Conservation (phyloP, 2,113 vertebrate genomes). For the Varanus salvator region DNA sequence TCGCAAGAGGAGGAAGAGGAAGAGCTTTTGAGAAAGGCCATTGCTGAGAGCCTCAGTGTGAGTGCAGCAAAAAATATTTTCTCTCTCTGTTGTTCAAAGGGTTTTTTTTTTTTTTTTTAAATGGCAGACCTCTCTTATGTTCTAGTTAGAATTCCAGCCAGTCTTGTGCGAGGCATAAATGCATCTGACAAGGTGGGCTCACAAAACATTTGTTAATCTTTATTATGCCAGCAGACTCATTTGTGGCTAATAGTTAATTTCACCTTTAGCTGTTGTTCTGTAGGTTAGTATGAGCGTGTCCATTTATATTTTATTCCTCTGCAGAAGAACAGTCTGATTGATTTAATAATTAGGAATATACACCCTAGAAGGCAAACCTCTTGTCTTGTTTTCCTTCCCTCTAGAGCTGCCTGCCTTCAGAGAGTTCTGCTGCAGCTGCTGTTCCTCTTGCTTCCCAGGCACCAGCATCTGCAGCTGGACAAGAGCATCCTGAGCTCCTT, state of each 20-base stretch:
- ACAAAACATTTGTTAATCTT: conserved; percentile 15
- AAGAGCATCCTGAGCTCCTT: conserved; percentile 64
- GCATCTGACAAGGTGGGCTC: background rate
- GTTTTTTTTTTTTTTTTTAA: background rate
- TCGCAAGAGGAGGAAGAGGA: conserved; percentile 85
- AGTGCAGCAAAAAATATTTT: conserved; percentile 69
- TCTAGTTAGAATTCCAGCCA: background rate
- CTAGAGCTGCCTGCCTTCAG: conserved; percentile 78
- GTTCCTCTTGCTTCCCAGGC: conserved; percentile 49
- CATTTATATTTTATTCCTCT: conserved; percentile 2
- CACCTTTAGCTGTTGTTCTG: background rate
- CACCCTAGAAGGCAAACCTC: conserved; percentile 26
- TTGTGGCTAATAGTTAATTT: background rate
- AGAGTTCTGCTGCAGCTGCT: conserved; percentile 64
- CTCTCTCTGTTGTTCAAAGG: conserved; percentile 5
- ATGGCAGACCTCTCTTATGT: background rate
- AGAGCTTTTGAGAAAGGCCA: conserved; percentile 88
- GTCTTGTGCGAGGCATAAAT: background rate
- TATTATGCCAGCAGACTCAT: background rate
- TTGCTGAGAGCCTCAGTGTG: conserved; percentile 90
- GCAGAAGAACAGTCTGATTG: background rate
- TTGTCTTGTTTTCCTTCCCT: conserved; percentile 65
- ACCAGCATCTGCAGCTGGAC: conserved; percentile 42
- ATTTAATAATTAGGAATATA: background rate
- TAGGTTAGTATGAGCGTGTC: background rate